Evolutionary conservation across 2,888 invertebrate species (phyloP).

Genomic region (Pedicia rivosa): DNA sequence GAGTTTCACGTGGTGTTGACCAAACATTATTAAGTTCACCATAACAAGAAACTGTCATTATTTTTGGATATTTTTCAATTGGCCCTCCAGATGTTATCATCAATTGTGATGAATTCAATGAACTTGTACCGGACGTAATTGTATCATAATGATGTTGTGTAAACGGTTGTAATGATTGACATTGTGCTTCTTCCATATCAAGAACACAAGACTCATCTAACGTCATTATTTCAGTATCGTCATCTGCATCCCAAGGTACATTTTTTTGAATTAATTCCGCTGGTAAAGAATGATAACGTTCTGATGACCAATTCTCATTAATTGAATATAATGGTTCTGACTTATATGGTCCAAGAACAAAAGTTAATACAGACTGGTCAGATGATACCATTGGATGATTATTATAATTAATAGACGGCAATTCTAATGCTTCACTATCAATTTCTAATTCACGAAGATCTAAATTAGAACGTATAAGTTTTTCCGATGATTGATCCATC

Average conservation of each 20-base stretch:
- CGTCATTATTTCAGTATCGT: slow-evolving; percentile 22
- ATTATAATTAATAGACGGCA: slow-evolving; percentile 2
- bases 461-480: slow-evolving; percentile 10
- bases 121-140: slow-evolving; percentile 14
- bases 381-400: neutral
- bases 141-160: slow-evolving; percentile 7
- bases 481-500: slow-evolving; percentile 11
- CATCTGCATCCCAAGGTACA: slow-evolving; percentile 13
- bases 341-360: slow-evolving; percentile 1
- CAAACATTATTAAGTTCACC: slow-evolving; percentile 22
- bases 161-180: slow-evolving; percentile 26
- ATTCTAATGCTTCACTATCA: neutral
- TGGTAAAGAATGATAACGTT: slow-evolving; percentile 3
- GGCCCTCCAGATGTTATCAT: slow-evolving; percentile 14
- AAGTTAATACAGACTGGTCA: neutral
- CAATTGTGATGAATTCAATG: slow-evolving; percentile 14
- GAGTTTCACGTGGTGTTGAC: no score
- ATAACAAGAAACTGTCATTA: slow-evolving; percentile 31
- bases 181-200: slow-evolving; percentile 22
- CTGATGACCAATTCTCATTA: slow-evolving; percentile 1
- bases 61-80: slow-evolving; percentile 18
- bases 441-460: neutral
- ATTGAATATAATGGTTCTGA: slow-evolving; percentile 1
- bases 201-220: slow-evolving; percentile 26
- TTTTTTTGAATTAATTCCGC: slow-evolving; percentile 5